Evolutionary conservation across 2,113 vertebrate species (phyloP).

Genomic region (Falcunculus frontatus): DNA sequence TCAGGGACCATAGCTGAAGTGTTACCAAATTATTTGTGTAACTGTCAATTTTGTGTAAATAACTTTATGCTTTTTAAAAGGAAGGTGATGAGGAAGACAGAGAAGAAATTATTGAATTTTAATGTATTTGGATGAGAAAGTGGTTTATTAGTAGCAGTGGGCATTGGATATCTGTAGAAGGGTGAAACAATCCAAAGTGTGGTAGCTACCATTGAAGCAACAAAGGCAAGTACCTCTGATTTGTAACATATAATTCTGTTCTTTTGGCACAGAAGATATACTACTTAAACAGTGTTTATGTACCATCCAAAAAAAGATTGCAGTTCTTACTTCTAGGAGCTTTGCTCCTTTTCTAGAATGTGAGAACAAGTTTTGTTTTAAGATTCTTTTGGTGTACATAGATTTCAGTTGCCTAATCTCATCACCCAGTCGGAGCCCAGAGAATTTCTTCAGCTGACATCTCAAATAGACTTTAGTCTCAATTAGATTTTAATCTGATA

Average conservation of each 20-base stretch:
- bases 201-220: slow-evolving; percentile 41
- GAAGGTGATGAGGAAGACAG: background rate
- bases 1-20: background rate
- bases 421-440: background rate
- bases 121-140: background rate
- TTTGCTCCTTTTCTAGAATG: background rate
- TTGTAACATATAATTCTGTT: slow-evolving; percentile 30
- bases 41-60: background rate
- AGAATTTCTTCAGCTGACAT: background rate
- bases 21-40: background rate
- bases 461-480: background rate
- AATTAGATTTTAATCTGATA: background rate
- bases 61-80: background rate
- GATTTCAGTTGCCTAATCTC: background rate
- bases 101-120: background rate
- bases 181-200: background rate
- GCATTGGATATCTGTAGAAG: background rate
- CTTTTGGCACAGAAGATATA: background rate
- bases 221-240: slow-evolving; percentile 48
- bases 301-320: background rate
- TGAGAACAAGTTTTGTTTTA: background rate
- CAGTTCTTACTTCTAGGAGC: background rate
- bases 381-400: background rate
- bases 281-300: background rate
- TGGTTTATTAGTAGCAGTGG: background rate